Conservation (phyloP, 2,797 vertebrate genomes). For the Sus cebifrons region DNA sequence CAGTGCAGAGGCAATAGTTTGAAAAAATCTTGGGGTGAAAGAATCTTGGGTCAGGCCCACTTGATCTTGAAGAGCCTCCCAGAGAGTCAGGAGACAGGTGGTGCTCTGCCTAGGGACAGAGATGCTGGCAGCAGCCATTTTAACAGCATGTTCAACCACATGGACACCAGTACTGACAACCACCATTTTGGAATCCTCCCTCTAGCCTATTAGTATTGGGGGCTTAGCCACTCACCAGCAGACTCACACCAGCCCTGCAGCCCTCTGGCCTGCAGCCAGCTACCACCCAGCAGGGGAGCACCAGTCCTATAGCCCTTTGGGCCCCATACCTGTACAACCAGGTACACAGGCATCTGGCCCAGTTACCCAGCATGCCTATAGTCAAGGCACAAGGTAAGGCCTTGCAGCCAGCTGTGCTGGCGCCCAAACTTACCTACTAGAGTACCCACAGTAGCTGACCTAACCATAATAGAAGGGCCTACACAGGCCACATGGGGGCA, state of each 20-base stretch:
- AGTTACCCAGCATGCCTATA: not conserved
- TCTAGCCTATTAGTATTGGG: not conserved
- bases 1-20: not conserved
- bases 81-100: not conserved
- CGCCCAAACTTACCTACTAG: no score
- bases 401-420: no score
- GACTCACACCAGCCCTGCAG: not conserved
- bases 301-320: not conserved
- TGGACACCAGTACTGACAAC: not conserved
- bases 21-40: not conserved
- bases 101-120: not conserved
- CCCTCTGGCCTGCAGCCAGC: not conserved
- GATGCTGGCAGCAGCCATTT: not conserved
- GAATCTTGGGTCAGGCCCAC: not conserved
- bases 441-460: no score
- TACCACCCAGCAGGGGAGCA: not conserved
- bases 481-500: no score
- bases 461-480: no score
- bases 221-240: not conserved
- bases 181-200: not conserved
- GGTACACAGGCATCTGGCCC: not conserved
- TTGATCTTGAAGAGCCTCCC: not conserved
- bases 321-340: not conserved
- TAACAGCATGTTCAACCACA: not conserved
- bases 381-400: not conserved